Conservation (phyloP, 2,888 invertebrate genomes). For the Lepidocyrtinus sp. region DNA sequence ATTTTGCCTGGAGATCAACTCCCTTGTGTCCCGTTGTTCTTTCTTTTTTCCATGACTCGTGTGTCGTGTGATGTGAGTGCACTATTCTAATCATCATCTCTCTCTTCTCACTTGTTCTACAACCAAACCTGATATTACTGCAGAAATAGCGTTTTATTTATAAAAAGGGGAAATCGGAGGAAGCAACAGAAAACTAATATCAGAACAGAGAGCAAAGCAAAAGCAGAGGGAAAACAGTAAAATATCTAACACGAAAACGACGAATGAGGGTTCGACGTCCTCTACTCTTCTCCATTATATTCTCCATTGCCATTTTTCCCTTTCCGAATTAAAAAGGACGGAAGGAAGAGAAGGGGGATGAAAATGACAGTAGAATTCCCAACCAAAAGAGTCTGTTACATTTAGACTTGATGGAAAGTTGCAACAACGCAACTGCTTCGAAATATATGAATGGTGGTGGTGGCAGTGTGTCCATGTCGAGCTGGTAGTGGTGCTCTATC, state of each 20-base stretch:
- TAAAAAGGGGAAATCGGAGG: background rate
- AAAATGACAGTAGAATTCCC: conserved; percentile 44
- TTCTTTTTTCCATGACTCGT: conserved; percentile 29
- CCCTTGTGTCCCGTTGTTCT: conserved; percentile 49
- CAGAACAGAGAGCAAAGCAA: background rate
- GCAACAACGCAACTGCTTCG: no score
- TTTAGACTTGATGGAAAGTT: background rate
- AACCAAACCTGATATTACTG: conserved; percentile 5
- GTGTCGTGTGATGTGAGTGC: conserved; percentile 16
- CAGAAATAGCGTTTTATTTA: conserved; percentile 10
- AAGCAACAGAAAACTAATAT: conserved; percentile 7
- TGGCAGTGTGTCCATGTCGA: background rate
- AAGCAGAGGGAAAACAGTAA: background rate
- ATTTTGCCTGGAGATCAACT: conserved; percentile 57
- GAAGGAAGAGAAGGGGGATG: conserved; percentile 39
- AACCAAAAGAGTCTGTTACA: background rate
- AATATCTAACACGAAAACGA: background rate
- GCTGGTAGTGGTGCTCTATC: conserved; percentile 1
- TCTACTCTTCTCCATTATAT: conserved; percentile 16
- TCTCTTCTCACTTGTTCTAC: conserved; percentile 7
- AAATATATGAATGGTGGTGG: background rate
- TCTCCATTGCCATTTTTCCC: conserved; percentile 30
- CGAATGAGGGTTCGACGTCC: conserved; percentile 51
- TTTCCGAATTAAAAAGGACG: conserved; percentile 35
- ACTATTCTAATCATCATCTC: conserved; percentile 9